Evolutionary conservation across 2,888 invertebrate species (phyloP).

Genomic region (Ceriagrion tenellum): DNA sequence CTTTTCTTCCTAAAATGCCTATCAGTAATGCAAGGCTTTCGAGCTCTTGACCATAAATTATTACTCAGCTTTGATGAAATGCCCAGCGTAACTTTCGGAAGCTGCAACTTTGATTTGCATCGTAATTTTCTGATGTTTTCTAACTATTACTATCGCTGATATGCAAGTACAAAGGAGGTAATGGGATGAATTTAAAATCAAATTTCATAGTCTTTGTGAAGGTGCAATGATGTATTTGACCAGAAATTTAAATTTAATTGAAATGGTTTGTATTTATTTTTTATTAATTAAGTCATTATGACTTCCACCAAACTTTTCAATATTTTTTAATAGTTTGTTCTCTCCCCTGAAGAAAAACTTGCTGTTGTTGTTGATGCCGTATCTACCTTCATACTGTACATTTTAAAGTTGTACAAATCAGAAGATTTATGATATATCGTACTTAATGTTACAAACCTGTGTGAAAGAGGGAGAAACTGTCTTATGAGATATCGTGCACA

Average conservation of each 20-base stretch:
- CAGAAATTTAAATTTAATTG: constrained; percentile 30
- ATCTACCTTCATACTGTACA: constrained; percentile 53
- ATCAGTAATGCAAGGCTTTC: not conserved
- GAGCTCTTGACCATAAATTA: not conserved
- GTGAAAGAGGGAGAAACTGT: constrained; percentile 55
- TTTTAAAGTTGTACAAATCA: constrained; percentile 56
- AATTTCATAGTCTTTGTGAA: constrained; percentile 18
- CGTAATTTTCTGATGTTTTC: not conserved
- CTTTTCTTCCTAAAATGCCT: constrained; percentile 11
- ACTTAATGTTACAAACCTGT: constrained; percentile 30
- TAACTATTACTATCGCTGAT: constrained; percentile 4
- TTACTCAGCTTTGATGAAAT: not conserved
- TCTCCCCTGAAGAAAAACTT: constrained; percentile 9
- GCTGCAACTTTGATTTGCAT: not conserved
- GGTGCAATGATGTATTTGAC: constrained; percentile 29
- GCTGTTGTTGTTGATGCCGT: constrained; percentile 56
- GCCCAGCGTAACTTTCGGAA: not conserved
- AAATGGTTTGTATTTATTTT: constrained; percentile 34
- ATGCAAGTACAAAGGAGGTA: constrained; percentile 58
- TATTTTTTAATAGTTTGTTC: constrained; percentile 36
- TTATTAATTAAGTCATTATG: not conserved
- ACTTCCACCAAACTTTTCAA: constrained; percentile 3
- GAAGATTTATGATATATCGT: constrained; percentile 11
- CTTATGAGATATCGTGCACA: constrained; percentile 32
- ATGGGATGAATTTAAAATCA: constrained; percentile 23